Conservation (phyloP, 2,888 invertebrate species). For the Syrphus vitripennis region DNA sequence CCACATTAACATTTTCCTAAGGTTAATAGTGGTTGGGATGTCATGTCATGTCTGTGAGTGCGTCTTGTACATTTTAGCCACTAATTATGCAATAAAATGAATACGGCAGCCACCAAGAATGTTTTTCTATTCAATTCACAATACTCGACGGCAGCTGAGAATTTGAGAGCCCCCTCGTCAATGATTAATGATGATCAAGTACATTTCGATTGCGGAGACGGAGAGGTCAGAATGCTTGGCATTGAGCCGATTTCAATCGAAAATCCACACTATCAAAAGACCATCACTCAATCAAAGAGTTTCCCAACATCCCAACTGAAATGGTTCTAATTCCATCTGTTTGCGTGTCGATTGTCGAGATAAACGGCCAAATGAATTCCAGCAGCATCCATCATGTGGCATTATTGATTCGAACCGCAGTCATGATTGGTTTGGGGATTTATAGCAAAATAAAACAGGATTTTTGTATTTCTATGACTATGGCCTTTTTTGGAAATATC, state of each 20-base stretch:
- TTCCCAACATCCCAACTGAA: slow-evolving; percentile 26
- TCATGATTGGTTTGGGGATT: slow-evolving; percentile 7
- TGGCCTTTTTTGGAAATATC: slow-evolving; percentile 5
- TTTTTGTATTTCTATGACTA: slow-evolving; percentile 23
- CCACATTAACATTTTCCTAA: slow-evolving; percentile 52
- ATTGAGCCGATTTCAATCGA: slow-evolving; percentile 39
- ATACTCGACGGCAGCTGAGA: slow-evolving; percentile 16
- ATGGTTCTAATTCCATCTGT: slow-evolving; percentile 51
- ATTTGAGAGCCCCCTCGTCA: slow-evolving; percentile 2
- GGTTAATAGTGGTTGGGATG: slow-evolving; percentile 38
- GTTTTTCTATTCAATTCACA: not conserved
- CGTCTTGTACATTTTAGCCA: slow-evolving; percentile 1
- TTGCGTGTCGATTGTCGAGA: slow-evolving; percentile 57
- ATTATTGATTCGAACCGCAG: slow-evolving; percentile 43
- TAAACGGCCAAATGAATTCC: slow-evolving; percentile 46
- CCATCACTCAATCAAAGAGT: slow-evolving; percentile 51
- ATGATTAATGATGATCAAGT: slow-evolving; percentile 66
- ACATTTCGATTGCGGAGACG: slow-evolving; percentile 37
- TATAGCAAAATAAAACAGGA: slow-evolving; percentile 13
- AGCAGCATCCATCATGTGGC: slow-evolving; percentile 58
- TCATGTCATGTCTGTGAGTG: slow-evolving; percentile 26
- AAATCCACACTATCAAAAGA: slow-evolving; percentile 51
- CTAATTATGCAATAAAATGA: slow-evolving; percentile 63
- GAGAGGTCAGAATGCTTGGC: slow-evolving; percentile 46
- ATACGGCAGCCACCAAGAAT: slow-evolving; percentile 29